A percentile compares a stretch with the other conserved stretches of the same genome.
These are phyloP conservation scores for Sylvietta virens DNA, from an alignment of 2,113 vertebrate species.

Conservation along the genomic window DNA sequence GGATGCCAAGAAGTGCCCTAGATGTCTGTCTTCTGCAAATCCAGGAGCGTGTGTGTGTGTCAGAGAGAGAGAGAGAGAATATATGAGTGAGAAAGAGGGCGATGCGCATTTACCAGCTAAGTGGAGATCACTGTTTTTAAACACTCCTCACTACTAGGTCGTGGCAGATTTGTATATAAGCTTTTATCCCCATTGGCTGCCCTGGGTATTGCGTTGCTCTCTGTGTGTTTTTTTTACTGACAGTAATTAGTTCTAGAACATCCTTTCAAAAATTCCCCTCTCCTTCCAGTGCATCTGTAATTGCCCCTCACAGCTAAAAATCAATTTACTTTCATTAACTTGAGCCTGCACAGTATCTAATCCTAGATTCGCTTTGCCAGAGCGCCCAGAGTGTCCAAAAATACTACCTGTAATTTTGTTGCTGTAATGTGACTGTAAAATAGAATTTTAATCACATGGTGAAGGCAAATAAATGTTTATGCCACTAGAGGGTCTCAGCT, in stretches of 20 bases:
- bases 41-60: slow-evolving; percentile 8
- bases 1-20: slow-evolving; percentile 32
- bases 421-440: background rate
- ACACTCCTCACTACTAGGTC: slow-evolving; percentile 41
- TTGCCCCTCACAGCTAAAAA: slow-evolving; percentile 11
- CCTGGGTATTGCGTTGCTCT: slow-evolving; percentile 46
- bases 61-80: background rate
- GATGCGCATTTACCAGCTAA: slow-evolving; percentile 45
- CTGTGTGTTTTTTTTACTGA: slow-evolving; percentile 1
- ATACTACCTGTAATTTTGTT: background rate
- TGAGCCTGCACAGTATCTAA: background rate
- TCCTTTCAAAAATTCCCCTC: slow-evolving; percentile 18
- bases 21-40: slow-evolving; percentile 38
- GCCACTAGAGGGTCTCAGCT: slow-evolving; percentile 68
- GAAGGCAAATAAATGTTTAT: background rate
- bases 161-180: background rate
- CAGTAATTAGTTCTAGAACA: slow-evolving; percentile 35
- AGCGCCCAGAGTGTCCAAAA: background rate
- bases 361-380: background rate
- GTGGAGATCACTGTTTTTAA: slow-evolving; percentile 55
- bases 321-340: slow-evolving; percentile 4
- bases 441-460: background rate
- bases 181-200: slow-evolving; percentile 40
- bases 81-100: slow-evolving; percentile 10
- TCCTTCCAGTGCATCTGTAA: background rate